Evolutionary conservation across 2,113 vertebrate genomes (phyloP), one percentile per base, ranked within the genome.

Genomic region (Ctenomys sociabilis): DNA sequence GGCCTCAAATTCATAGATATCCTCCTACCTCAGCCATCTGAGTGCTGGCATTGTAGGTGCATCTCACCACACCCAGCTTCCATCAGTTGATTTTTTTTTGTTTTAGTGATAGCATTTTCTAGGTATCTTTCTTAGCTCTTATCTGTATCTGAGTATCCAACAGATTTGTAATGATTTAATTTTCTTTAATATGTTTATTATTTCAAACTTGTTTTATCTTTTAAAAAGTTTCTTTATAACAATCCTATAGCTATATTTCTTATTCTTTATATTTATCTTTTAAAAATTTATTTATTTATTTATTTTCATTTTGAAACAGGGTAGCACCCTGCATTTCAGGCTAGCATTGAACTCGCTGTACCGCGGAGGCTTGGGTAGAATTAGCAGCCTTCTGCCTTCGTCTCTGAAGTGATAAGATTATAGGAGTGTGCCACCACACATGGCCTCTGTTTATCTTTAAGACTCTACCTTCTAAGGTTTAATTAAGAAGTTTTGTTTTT

Each of bases 31-130:
- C 16, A n/a, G 35, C 35, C 16, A n/a, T 17, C 35, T 9, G 1
- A 66, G 30, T 66, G 64, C 64, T 28, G 16, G 35, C n/a, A 70
- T 70, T 70, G 8, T 37, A 35, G 32, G 14, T 7, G 14, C n/a
- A 14, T 70, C 35, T 21, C 35, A 37, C 35, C 35, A n/a, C 7
- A 7, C 17, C 16, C 13, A 35, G 35, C 68, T 70, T 70, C 68
- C 17, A 70, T 21, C 7, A 43, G 3, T 72, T 73, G 30, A 91
- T 32, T 92, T 95, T 95, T 73, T 73, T 57, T n/a, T n/a, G 52
- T 88, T 96, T 94, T 45, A 80, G 35, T 80, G 45, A 63, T 35
- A 88, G 2, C 35, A 49, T 95, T 95, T 96, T 86, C 86, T 52
- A n/a, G 37, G 75, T 82, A 17, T 90, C 52, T 40, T 78, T 22